Percentiles rank a stretch among this genome's conserved stretches.
Evolutionary conservation across 1,140 invertebrate species (phyloP).

Genomic region (Formica exsecta): DNA sequence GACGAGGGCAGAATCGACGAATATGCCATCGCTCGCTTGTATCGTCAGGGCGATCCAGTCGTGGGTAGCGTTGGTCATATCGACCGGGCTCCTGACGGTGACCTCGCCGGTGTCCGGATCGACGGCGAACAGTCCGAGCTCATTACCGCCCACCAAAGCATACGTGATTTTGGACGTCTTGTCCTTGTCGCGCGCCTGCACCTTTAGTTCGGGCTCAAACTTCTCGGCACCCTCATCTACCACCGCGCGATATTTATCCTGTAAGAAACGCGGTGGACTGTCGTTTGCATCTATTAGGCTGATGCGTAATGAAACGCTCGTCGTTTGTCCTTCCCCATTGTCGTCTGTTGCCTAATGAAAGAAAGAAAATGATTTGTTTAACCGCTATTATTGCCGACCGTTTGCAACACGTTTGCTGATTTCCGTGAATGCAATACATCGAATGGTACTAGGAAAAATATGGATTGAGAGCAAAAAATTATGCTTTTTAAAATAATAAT

Average conservation of each 20-base stretch:
- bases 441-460: not conserved
- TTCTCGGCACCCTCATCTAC: slow-evolving; percentile 94
- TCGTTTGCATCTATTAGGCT: slow-evolving; percentile 94
- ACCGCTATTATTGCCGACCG: no score
- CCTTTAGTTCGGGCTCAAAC: slow-evolving; percentile 91
- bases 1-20: slow-evolving; percentile 90
- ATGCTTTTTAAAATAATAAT: not conserved
- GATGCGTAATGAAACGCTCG: slow-evolving; percentile 93
- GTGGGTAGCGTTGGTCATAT: slow-evolving; percentile 88
- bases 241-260: slow-evolving; percentile 91
- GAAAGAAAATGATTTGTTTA: not conserved
- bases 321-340: slow-evolving; percentile 91
- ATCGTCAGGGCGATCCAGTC: slow-evolving; percentile 86
- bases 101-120: slow-evolving; percentile 91
- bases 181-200: slow-evolving; percentile 92
- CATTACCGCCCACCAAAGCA: slow-evolving; percentile 90
- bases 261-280: slow-evolving; percentile 92
- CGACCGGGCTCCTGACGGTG: slow-evolving; percentile 88
- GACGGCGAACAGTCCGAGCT: slow-evolving; percentile 89
- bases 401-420: not conserved
- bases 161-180: slow-evolving; percentile 93
- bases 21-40: slow-evolving; percentile 93
- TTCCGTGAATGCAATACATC: not conserved
- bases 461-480: not conserved
- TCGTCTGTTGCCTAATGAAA: slow-evolving; percentile 92